Conservation (phyloP, 1,140 invertebrate species). For the Lasaia peninsularis region DNA sequence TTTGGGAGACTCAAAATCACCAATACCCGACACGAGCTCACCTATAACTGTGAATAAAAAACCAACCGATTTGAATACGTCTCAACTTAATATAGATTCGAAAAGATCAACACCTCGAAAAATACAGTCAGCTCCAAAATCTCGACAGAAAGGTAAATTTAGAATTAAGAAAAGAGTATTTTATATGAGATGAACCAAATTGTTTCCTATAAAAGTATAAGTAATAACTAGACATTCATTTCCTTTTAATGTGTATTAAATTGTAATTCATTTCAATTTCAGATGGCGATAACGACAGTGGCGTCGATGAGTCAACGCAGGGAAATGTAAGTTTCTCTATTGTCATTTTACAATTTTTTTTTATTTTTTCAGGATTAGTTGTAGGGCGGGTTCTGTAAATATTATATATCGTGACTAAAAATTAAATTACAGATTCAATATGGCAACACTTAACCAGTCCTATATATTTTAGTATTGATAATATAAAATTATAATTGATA, state of each 20-base stretch:
- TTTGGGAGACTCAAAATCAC: constrained; percentile 47
- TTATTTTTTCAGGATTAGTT: too few species aligned
- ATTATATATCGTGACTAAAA: too few species aligned
- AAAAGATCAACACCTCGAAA: constrained; percentile 62
- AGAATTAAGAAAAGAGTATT: constrained; percentile 14
- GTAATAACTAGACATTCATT: not conserved
- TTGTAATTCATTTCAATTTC: constrained; percentile 46
- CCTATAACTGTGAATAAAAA: constrained; percentile 41
- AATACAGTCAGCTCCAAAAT: constrained; percentile 54
- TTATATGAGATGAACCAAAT: constrained; percentile 44
- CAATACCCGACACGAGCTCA: constrained; percentile 38
- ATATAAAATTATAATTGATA: too few species aligned
- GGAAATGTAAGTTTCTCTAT: constrained; percentile 79
- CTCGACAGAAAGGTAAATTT: constrained; percentile 61
- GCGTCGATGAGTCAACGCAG: constrained; percentile 86
- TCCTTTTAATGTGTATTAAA: too few species aligned
- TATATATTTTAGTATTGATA: too few species aligned
- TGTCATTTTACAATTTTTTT: not conserved
- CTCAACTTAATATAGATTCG: constrained; percentile 38
- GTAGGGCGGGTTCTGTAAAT: too few species aligned
- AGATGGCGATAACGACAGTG: constrained; percentile 89
- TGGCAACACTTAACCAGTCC: too few species aligned
- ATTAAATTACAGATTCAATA: too few species aligned
- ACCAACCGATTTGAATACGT: constrained; percentile 48
- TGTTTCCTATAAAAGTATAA: not conserved